Evolutionary conservation across 2,888 invertebrate genomes (phyloP).

Genomic region (Ophioninae sp.): DNA sequence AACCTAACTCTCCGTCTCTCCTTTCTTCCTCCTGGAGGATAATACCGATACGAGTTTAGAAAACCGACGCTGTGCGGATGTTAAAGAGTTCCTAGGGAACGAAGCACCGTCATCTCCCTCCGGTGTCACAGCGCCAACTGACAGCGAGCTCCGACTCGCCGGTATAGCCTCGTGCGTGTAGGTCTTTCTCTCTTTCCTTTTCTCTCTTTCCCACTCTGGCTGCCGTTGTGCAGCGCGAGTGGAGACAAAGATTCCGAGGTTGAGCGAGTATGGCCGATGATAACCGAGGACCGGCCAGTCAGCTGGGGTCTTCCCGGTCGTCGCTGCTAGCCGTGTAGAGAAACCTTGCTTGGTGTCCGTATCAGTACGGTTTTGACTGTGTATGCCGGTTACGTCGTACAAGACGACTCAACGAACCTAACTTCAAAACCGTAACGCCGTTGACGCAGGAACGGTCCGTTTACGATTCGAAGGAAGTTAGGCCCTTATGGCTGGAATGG

Average conservation of each 20-base stretch:
- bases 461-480: neutral
- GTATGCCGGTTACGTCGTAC: neutral
- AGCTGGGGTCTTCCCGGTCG: conserved; percentile 70
- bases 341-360: conserved; percentile 5
- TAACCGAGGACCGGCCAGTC: conserved; percentile 72
- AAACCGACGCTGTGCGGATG: conserved; percentile 58
- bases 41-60: neutral
- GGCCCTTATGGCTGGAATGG: neutral
- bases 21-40: neutral
- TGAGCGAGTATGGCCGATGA: conserved; percentile 66
- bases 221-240: conserved; percentile 66
- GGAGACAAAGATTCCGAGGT: conserved; percentile 76
- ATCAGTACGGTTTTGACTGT: neutral
- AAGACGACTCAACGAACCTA: neutral
- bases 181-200: neutral
- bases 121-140: conserved; percentile 77
- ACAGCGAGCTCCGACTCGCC: conserved; percentile 72
- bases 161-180: conserved; percentile 72
- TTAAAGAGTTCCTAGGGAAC: conserved; percentile 66
- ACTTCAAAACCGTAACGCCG: neutral
- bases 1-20: too few relatives aligned
- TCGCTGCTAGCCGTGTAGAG: neutral
- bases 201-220: neutral
- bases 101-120: conserved; percentile 68
- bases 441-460: neutral